Evolutionary conservation across 2,888 invertebrate genomes (phyloP).

Genomic region (Atherix ibis): DNA sequence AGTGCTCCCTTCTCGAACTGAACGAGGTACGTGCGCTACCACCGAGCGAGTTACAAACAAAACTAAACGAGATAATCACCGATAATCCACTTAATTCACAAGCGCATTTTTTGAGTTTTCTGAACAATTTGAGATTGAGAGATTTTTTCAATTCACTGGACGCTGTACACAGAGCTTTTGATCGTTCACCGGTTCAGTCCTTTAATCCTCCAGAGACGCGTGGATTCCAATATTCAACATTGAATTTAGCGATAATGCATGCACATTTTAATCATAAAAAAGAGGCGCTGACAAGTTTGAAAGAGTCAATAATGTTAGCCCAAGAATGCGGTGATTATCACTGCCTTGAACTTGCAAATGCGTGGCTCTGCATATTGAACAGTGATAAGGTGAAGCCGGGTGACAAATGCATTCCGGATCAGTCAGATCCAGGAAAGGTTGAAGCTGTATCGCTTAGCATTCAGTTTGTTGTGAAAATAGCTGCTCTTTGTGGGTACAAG

Average conservation of each 20-base stretch:
- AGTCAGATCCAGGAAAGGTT: constrained; percentile 48
- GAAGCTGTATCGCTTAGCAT: constrained; percentile 58
- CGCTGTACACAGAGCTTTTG: constrained; percentile 68
- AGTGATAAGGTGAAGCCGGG: constrained; percentile 42
- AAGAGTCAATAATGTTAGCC: constrained; percentile 73
- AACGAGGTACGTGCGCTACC: constrained; percentile 66
- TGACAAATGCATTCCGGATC: constrained; percentile 51
- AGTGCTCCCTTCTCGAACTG: constrained; percentile 64
- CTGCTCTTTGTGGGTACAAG: constrained; percentile 36
- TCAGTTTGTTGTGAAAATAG: constrained; percentile 62
- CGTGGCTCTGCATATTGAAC: constrained; percentile 54
- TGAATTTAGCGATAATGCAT: constrained; percentile 81
- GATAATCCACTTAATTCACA: constrained; percentile 28
- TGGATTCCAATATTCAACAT: constrained; percentile 70
- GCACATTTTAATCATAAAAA: constrained; percentile 59
- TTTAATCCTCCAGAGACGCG: constrained; percentile 36
- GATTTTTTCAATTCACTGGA: constrained; percentile 57
- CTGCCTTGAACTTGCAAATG: constrained; percentile 70
- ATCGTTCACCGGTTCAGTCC: constrained; percentile 38
- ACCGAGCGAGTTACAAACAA: constrained; percentile 57
- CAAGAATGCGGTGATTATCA: constrained; percentile 77
- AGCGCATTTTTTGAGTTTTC: constrained; percentile 69
- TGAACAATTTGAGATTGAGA: constrained; percentile 73
- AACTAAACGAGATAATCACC: constrained; percentile 28
- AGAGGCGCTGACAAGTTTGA: constrained; percentile 64